Evolutionary conservation across 2,797 vertebrate species (phyloP).

Genomic region (Arrhamphus sclerolepis): DNA sequence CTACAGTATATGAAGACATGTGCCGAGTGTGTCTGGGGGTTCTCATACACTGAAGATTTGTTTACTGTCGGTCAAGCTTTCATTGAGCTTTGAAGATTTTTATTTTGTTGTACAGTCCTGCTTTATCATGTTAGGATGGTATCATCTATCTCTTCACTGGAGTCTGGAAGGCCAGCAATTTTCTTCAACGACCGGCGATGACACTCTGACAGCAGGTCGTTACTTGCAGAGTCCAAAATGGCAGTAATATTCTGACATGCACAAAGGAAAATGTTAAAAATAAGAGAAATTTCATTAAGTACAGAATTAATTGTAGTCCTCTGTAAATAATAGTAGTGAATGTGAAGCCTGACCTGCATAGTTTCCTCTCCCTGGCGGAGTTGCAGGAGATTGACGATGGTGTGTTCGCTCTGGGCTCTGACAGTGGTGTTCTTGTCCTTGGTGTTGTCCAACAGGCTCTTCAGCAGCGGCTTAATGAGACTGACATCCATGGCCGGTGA

Average conservation of each 20-base stretch:
- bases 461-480: constrained; percentile 91
- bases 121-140: constrained; percentile 93
- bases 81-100: constrained; percentile 32
- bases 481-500: constrained; percentile 85
- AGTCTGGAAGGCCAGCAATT: constrained; percentile 88
- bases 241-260: constrained; percentile 84
- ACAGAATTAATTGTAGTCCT: background rate
- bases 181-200: constrained; percentile 92
- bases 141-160: constrained; percentile 94
- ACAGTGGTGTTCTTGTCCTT: constrained; percentile 99
- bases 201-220: constrained; percentile 91
- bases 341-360: constrained; percentile 78
- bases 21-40: constrained; percentile 54
- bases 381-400: constrained; percentile 91
- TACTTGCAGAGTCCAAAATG: constrained; percentile 92
- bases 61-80: constrained; percentile 32
- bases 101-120: constrained; percentile 35
- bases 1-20: constrained; percentile 42
- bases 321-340: background rate
- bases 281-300: background rate
- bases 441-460: constrained; percentile 96
- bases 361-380: constrained; percentile 89
- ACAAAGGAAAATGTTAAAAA: background rate
- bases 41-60: constrained; percentile 44
- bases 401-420: constrained; percentile 94